A percentile compares a stretch with the other conserved stretches of the same genome.
These are phyloP conservation scores for Sesamia inferens DNA, from an alignment of 2,888 invertebrate species.

Conservation along the genomic window DNA sequence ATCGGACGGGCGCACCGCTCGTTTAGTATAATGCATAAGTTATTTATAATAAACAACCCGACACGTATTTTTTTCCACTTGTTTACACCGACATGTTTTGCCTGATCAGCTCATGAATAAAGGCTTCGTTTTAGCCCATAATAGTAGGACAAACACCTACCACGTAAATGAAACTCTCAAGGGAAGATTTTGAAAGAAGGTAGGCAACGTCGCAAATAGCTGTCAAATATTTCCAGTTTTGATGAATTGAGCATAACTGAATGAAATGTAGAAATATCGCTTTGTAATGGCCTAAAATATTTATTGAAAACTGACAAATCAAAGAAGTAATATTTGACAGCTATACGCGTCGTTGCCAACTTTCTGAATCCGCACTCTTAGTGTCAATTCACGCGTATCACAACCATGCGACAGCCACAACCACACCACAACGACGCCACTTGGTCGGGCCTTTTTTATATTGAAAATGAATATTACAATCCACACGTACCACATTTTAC, in stretches of 20 bases:
- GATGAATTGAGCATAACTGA: neutral
- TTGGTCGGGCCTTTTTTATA: no score
- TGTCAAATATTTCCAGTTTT: neutral
- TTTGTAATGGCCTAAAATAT: neutral
- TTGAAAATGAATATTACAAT: no score
- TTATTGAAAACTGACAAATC: neutral
- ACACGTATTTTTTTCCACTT: neutral
- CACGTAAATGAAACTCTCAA: neutral
- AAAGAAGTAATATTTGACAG: neutral
- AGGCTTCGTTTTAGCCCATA: neutral
- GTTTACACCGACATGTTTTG: neutral
- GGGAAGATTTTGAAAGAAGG: neutral
- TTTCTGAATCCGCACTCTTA: neutral
- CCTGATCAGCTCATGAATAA: neutral
- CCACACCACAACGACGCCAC: no score
- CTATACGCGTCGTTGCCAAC: neutral
- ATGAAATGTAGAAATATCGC: neutral
- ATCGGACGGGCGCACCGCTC: neutral
- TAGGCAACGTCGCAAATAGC: neutral
- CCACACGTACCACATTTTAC: no score
- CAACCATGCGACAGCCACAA: no score
- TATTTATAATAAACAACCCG: constrained; percentile 2
- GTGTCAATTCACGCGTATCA: no score
- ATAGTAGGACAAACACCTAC: neutral
- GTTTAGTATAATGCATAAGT: neutral